Conservation (phyloP, 2,888 invertebrate species). For the Trichopoda pennipes region DNA sequence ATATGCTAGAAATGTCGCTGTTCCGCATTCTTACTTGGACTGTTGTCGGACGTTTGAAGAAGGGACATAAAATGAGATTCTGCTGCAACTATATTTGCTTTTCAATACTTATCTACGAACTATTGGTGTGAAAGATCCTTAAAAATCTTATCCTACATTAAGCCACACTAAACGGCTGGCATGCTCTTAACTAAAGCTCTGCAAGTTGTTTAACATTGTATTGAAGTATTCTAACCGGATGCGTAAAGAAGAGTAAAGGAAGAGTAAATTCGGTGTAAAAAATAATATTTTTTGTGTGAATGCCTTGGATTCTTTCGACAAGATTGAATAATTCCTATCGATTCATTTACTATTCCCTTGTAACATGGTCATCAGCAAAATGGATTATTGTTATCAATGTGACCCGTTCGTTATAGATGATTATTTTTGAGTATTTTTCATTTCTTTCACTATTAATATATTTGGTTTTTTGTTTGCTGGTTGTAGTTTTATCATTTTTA, state of each 20-base stretch:
- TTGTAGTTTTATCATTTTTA: conserved; percentile 24
- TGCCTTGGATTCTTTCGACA: neutral
- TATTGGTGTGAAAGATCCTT: too few relatives aligned
- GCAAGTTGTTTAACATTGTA: neutral
- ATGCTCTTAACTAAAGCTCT: too few relatives aligned
- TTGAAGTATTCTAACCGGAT: neutral
- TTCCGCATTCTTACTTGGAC: too few relatives aligned
- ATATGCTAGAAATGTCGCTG: too few relatives aligned
- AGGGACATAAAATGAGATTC: too few relatives aligned
- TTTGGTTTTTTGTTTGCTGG: conserved; percentile 6
- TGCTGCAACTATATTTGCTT: too few relatives aligned
- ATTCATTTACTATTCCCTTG: conserved; percentile 8
- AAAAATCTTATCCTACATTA: too few relatives aligned
- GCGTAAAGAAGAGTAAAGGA: neutral
- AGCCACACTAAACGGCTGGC: too few relatives aligned
- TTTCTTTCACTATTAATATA: conserved; percentile 31
- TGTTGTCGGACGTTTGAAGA: too few relatives aligned
- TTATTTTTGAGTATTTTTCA: conserved; percentile 36
- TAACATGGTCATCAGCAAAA: conserved; percentile 40
- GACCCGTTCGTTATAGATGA: conserved; percentile 49
- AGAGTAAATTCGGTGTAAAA: neutral
- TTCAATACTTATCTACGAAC: too few relatives aligned
- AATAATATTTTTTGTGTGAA: neutral
- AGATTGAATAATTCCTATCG: conserved; percentile 32
- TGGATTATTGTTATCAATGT: conserved; percentile 52